phyloP scores from a whole-genome alignment of 2,888 invertebrate genomes.

The Sericinus montela region DNA sequence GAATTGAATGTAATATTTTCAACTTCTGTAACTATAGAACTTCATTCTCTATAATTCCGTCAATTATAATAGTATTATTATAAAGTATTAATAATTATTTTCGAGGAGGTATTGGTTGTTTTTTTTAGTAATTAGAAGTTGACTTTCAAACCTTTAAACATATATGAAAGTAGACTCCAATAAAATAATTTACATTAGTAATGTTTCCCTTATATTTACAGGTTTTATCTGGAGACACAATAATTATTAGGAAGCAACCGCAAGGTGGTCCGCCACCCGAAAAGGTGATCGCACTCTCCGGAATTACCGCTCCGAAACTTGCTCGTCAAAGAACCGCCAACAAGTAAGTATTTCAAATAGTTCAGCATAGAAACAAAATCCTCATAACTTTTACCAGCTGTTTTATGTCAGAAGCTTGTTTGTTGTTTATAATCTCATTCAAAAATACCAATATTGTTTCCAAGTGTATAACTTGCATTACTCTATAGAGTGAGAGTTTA shows the following conservation, averaged over 20 bases:
- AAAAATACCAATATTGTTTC: too few species aligned
- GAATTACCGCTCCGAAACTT: constrained; percentile 95
- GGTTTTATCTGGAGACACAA: constrained; percentile 97
- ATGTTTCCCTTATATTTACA: constrained; percentile 47
- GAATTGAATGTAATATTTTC: constrained; percentile 4
- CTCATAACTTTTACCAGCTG: neutral
- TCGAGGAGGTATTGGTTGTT: neutral
- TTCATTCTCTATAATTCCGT: too few species aligned
- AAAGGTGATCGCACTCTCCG: constrained; percentile 93
- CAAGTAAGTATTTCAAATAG: constrained; percentile 45
- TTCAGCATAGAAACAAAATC: constrained; percentile 4
- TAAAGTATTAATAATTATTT: neutral
- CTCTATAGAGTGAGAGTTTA: too few species aligned
- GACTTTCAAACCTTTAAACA: neutral
- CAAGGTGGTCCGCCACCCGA: constrained; percentile 95
- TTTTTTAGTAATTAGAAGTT: neutral
- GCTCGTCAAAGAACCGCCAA: constrained; percentile 65
- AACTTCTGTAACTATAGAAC: neutral
- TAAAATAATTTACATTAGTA: neutral
- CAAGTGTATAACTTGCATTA: too few species aligned
- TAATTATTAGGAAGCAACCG: constrained; percentile 92
- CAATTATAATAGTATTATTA: too few species aligned
- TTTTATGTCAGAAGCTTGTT: neutral
- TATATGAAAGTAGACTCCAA: constrained; percentile 11
- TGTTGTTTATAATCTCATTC: neutral